Evolutionary conservation across 2,888 invertebrate genomes (phyloP), one percentile per base, ranked within the genome.

Genomic region (Platycnemis pennipes): DNA sequence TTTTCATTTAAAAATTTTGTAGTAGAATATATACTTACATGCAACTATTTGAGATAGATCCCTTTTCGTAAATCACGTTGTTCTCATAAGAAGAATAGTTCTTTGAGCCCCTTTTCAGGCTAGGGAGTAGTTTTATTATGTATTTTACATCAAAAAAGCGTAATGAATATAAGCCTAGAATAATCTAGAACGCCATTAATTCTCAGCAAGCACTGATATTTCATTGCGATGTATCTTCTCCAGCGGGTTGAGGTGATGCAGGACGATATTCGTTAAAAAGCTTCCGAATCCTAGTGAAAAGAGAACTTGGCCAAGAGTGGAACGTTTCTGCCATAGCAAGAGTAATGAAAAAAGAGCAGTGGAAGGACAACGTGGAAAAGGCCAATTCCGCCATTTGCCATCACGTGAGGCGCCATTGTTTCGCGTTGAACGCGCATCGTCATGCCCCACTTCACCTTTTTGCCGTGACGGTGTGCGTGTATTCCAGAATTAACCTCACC

Each of bases 391-490:
- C 77, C 37, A 37, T 77, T 77, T 77, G 37, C 37, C 37, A 37
- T 77, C 77, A 77, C 77, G 77, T 77, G 77, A 77, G 31, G 13
- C 4, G 11, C 77, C 11, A 77, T 77, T 77, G 77, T 77, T 89
- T 53, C 22, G 89, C 37, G 37, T 53, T 89, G 89, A 89, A 53
- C 89, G 53, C 49, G 42, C 37, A 49, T 56, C 63, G 89, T 89
- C 89, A 89, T 89, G 89, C 89, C 31, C 56, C 89, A 89, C 89
- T 89, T 89, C 56, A 89, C 89, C 89, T 63, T 37, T 42, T 42
- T 37, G 56, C 42, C 42, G 42, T 42, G 56, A 42, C 37, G 88
- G 53, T 63, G 46, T 42, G 56, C 89, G 56, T 56, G 56, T 31
- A 42, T 1, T 26, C 31, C 46, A 26, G 22, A 16, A 89, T 42